Base-by-base conservation (phyloP, 2,888 invertebrate species). In the Lapara coniferarum region DNA sequence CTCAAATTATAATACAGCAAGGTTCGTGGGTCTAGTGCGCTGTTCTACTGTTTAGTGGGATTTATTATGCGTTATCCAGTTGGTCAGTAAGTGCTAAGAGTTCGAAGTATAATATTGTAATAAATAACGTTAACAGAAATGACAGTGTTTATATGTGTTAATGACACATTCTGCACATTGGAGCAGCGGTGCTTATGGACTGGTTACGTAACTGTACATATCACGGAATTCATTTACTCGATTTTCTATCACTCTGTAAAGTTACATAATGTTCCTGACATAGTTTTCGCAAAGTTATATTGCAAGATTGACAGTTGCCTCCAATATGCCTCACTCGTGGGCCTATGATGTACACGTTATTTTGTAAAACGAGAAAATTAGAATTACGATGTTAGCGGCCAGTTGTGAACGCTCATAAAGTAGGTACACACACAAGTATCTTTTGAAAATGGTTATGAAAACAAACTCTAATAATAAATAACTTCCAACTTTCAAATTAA, bases 221-320 rank as follows among this genome's bases (percentile, higher is more conserved):
- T 49, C 49, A 49, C 63, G 49, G 13, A 63, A 19, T 49, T 63
- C 49, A 63, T 63, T 63, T 63, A 49, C 63, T 63, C 19, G 46
- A 49, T 63, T 49, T 63, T 49, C 49, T 49, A 63, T 63, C 49
- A 49, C 46, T 44, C 46, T 59, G 59, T 59, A 46, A 59, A 13
- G 19, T 63, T 46, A 63, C 63, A 63, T 63, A 63, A 63, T 63
- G 63, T 19, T 63, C 13, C 19, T 19, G 19, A 12, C 16, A 19
- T 46, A 46, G 49, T 46, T 63, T 19, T 63, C 63, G 63, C 16
- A 63, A 63, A 46, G 46, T 46, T 46, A 19, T 63, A 16, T 49
- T 19, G 19, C 49, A 63, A 63, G 63, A 63, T 63, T 63, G 63
- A 63, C 49, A 49, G 63, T 19, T 63, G 63, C 19, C 46, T 49